Conservation (phyloP, 64 coral and sea anemone genomes). For the Platygyra sinensis region DNA sequence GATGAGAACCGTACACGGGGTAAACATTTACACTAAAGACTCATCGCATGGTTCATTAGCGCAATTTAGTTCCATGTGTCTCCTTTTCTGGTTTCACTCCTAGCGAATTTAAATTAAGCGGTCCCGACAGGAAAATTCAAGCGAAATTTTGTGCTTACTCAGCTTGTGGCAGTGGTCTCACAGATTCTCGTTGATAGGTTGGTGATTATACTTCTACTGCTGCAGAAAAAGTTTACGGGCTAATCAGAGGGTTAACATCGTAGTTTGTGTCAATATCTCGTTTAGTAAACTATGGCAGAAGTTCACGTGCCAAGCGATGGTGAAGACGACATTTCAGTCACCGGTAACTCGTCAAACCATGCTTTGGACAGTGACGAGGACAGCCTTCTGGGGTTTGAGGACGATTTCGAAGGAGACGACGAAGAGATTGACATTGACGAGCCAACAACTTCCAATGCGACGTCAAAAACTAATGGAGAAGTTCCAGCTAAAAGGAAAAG, state of each 20-base stretch:
- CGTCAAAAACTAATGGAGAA: slow-evolving; percentile 34
- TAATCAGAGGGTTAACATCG: not conserved
- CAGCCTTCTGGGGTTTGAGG: slow-evolving; percentile 39
- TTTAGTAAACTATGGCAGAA: not conserved
- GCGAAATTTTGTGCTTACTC: not conserved
- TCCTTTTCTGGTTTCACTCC: not conserved
- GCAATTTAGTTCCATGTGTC: not conserved
- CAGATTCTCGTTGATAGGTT: not conserved
- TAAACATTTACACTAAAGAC: not conserved
- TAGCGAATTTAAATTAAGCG: not conserved
- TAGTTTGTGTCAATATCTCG: not conserved
- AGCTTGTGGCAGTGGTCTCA: not conserved
- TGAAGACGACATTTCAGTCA: slow-evolving; percentile 36
- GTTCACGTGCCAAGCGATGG: slow-evolving; percentile 22
- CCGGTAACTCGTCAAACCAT: slow-evolving; percentile 28
- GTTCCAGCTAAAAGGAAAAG: slow-evolving; percentile 59
- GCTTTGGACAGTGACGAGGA: slow-evolving; percentile 35
- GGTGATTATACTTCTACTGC: not conserved
- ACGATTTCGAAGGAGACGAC: slow-evolving; percentile 16
- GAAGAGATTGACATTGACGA: slow-evolving; percentile 13
- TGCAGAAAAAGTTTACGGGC: not conserved
- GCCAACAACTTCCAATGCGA: not conserved
- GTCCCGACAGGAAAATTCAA: slow-evolving; percentile 1
- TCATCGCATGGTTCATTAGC: not conserved
- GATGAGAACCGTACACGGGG: not conserved